Percentiles rank a stretch among this genome's conserved stretches.
These are phyloP conservation scores for Euplagia quadripunctaria DNA, from an alignment of 2,888 invertebrate species.

Conservation along the genomic window DNA sequence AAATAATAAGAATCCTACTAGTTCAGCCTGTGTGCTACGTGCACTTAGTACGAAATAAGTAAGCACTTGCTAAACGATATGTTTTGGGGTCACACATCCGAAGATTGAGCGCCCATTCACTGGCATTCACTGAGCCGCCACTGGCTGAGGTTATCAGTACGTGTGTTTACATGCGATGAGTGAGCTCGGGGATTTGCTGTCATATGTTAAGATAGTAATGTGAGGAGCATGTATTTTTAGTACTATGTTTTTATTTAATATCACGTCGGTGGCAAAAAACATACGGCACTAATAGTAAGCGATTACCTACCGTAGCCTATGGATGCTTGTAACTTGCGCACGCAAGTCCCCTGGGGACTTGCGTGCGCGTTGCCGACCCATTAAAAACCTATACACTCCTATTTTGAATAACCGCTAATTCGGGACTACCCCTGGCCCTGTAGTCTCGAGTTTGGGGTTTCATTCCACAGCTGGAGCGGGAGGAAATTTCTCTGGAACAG, in stretches of 20 bases:
- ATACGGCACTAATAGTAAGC: too few relatives aligned
- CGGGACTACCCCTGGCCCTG: too few relatives aligned
- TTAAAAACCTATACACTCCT: too few relatives aligned
- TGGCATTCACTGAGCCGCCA: conserved; percentile 5
- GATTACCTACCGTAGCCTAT: too few relatives aligned
- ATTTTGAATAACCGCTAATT: too few relatives aligned
- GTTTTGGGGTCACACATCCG: conserved; percentile 40
- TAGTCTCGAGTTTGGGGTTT: too few relatives aligned
- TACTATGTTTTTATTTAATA: neutral
- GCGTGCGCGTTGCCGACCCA: too few relatives aligned
- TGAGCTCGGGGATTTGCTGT: neutral
- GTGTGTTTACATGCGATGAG: conserved; percentile 30
- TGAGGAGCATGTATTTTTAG: neutral
- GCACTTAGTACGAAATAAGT: neutral
- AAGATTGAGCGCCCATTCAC: conserved; percentile 44
- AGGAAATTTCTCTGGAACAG: too few relatives aligned
- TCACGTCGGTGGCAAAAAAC: too few relatives aligned
- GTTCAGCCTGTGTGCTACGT: neutral
- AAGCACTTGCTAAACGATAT: conserved; percentile 28
- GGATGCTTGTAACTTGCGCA: too few relatives aligned
- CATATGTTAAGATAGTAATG: neutral
- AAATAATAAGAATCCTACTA: neutral
- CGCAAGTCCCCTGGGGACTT: too few relatives aligned
- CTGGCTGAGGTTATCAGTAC: conserved; percentile 34
- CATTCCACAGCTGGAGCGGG: too few relatives aligned